Conservation (phyloP, 2,888 invertebrate genomes). For the Chirona hameri region DNA sequence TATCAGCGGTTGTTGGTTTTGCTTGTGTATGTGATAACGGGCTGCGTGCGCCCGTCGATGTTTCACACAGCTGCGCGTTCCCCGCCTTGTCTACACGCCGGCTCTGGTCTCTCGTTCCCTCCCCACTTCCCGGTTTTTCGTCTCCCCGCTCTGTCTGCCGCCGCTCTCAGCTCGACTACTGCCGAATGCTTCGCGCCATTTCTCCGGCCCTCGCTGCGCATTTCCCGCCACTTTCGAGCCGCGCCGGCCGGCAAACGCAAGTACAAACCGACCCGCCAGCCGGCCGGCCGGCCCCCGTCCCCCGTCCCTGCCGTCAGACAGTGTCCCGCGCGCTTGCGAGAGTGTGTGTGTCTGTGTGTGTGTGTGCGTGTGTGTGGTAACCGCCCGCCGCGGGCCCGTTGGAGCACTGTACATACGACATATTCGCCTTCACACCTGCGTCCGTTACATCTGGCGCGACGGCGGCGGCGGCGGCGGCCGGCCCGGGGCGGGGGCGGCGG, state of each 20-base stretch:
- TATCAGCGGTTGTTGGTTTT: not conserved
- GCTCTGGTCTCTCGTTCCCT: not conserved
- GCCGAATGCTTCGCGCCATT: not conserved
- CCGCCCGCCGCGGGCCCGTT: not conserved
- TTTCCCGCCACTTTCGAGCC: not conserved
- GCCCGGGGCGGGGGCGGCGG: not conserved
- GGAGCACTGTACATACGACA: constrained; percentile 3
- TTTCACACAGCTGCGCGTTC: not conserved
- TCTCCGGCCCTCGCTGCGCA: not conserved
- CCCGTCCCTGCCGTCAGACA: not conserved
- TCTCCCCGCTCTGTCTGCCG: not conserved
- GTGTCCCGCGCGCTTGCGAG: too few species aligned
- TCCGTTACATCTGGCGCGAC: not conserved
- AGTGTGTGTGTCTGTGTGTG: too few species aligned
- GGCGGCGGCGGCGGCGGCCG: not conserved
- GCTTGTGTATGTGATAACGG: constrained; percentile 1
- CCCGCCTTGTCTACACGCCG: not conserved
- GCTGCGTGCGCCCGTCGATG: not conserved
- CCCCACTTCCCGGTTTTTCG: not conserved
- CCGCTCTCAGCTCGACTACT: not conserved
- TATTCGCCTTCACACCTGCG: not conserved
- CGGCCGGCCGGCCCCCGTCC: constrained; percentile 6
- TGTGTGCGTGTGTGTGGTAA: not conserved
- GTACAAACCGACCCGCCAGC: not conserved
- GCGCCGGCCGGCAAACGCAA: not conserved